phyloP scores from a whole-genome alignment of 1,140 invertebrate species.

The Nasonia vitripennis region DNA sequence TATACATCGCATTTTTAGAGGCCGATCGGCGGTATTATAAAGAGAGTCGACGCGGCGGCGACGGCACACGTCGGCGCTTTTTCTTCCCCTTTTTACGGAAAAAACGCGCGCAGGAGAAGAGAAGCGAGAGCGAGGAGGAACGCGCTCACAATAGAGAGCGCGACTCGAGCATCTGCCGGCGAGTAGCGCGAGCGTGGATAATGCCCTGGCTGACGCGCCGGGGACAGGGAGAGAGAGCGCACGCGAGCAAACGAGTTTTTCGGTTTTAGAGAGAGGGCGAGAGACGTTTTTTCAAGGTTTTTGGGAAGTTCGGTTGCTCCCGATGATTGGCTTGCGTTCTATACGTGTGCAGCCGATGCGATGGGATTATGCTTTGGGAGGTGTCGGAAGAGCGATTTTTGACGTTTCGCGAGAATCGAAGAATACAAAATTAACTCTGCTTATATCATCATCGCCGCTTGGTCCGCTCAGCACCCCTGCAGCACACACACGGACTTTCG shows the following conservation, averaged over 20 bases:
- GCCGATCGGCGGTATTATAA: background rate
- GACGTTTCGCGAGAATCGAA: too few relatives aligned
- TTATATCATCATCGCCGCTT: too few relatives aligned
- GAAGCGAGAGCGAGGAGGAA: background rate
- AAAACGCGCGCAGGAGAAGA: background rate
- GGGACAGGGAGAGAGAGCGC: background rate
- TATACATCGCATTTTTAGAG: slow-evolving; percentile 31
- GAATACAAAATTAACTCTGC: too few relatives aligned
- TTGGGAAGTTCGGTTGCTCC: background rate
- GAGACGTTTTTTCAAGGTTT: background rate
- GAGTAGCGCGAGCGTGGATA: slow-evolving; percentile 33
- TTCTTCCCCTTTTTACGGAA: slow-evolving; percentile 11
- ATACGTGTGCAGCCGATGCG: too few relatives aligned
- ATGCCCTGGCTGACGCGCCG: background rate
- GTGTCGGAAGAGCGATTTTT: too few relatives aligned
- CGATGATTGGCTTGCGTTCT: background rate
- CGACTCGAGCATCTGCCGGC: slow-evolving; percentile 40
- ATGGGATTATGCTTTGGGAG: too few relatives aligned
- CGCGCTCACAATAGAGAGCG: background rate
- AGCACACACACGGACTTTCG: background rate
- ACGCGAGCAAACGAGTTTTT: slow-evolving; percentile 5
- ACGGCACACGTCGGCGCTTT: slow-evolving; percentile 6
- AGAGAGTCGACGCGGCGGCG: background rate
- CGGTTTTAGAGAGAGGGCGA: background rate
- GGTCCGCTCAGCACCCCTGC: background rate